Evolutionary conservation across 1,140 invertebrate species (phyloP), one percentile per base, ranked within the genome.

Genomic region (Apis laboriosa): DNA sequence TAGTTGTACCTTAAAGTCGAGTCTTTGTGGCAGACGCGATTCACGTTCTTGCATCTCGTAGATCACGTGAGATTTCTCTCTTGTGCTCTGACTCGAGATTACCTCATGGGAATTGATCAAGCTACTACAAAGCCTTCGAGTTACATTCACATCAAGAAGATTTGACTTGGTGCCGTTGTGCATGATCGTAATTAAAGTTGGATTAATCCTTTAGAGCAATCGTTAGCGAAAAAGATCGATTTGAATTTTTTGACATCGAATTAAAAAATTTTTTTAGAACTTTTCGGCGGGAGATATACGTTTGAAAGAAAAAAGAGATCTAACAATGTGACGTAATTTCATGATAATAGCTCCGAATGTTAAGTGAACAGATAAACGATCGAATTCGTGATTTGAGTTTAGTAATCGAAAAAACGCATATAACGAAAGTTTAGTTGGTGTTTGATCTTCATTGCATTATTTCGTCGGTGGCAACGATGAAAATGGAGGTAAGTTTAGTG

Each of bases 401-500:
- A 80, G 28, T 73, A 64, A 72, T 66, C 83, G 58, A 70, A 60
- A 34, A 43, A 43, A 21, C 43, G 70, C 21, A 56, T 58, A 63
- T 77, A 86, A 90, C 90, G 89, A 90, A 67, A 66, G 34, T 73
- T 67, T 73, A 43, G 34, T 64, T 34, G 21, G 63, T 67, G 82
- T 43, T 55, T 19, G 58, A 12, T 68, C 34, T 28, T 75, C 61
- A n/a, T 15, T 17, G 63, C 53, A 34, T 74, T 61, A 76, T 75
- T 63, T 21, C 66, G 28, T 72, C 61, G 24, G 71, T 43, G 61
- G 60, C 73, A 83, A 90, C 85, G 64, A 87, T 89, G 85, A 90
- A 89, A 77, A 91, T 91, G 90, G 90, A 91, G 90, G 90, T 91
- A 73, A 86, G 88, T 89, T 15, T 24, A n/a, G 1, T 15, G n/a